Percentiles rank a stretch among this genome's conserved stretches.
phyloP scores from a whole-genome alignment of 2,888 invertebrate species.

The Fabriciana adippe region DNA sequence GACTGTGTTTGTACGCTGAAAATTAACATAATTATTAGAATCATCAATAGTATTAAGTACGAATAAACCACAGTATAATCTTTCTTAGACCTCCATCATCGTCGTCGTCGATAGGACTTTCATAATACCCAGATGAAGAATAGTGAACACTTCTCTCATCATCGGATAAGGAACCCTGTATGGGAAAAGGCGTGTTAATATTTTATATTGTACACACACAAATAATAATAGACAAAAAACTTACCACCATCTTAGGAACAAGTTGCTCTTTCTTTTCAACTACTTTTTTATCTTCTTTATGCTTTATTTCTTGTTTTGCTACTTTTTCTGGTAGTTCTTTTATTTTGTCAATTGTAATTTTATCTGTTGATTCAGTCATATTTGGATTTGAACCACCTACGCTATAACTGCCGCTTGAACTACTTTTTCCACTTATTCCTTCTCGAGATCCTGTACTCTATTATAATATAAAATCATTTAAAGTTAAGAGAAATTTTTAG shows the following conservation, averaged over 20 bases:
- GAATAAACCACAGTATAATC: conserved; percentile 36
- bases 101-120: conserved; percentile 87
- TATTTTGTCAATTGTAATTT: conserved; percentile 58
- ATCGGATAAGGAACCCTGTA: conserved; percentile 84
- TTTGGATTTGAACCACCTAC: conserved; percentile 76
- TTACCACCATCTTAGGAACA: conserved; percentile 73
- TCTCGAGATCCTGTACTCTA: conserved; percentile 49
- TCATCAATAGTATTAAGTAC: neutral
- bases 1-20: conserved; percentile 78
- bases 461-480: neutral
- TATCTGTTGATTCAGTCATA: conserved; percentile 61
- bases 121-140: conserved; percentile 89
- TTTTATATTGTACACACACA: neutral
- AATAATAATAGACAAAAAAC: neutral
- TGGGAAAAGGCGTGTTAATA: neutral
- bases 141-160: conserved; percentile 87
- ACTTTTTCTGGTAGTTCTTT: conserved; percentile 55
- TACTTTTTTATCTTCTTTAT: conserved; percentile 54
- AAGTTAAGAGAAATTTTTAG: conserved; percentile 6
- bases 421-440: conserved; percentile 74
- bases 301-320: conserved; percentile 42
- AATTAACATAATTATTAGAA: conserved; percentile 33
- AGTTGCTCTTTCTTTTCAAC: conserved; percentile 60
- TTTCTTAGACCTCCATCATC: conserved; percentile 80
- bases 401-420: conserved; percentile 79